phyloP scores from a whole-genome alignment of 2,113 vertebrate species.

The Danionella cerebrum region DNA sequence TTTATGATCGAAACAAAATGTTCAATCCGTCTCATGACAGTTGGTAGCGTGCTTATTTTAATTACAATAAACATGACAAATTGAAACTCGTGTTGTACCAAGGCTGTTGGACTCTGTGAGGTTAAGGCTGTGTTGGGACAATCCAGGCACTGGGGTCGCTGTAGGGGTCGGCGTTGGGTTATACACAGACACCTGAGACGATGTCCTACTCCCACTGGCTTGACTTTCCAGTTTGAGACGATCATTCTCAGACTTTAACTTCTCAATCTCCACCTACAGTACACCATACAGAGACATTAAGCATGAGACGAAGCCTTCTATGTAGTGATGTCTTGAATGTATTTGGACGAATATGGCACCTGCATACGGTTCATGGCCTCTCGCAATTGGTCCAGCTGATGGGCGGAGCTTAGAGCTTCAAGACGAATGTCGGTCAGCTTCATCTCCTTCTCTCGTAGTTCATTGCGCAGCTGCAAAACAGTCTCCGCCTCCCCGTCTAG shows the following conservation, averaged over 20 bases:
- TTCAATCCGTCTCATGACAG: not conserved
- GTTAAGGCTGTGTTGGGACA: slow-evolving; percentile 86
- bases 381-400: slow-evolving; percentile 93
- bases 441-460: slow-evolving; percentile 97
- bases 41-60: no score
- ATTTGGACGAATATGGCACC: slow-evolving; percentile 68
- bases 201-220: slow-evolving; percentile 73
- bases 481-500: slow-evolving; percentile 88
- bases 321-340: no score
- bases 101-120: slow-evolving; percentile 91
- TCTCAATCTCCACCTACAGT: slow-evolving; percentile 86
- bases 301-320: no score
- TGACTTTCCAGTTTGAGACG: slow-evolving; percentile 86
- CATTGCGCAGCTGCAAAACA: slow-evolving; percentile 89
- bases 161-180: slow-evolving; percentile 65
- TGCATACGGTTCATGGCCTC: slow-evolving; percentile 99
- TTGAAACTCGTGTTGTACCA: no score
- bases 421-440: slow-evolving; percentile 94
- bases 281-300: not conserved
- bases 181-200: slow-evolving; percentile 84
- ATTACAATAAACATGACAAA: no score
- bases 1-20: not conserved
- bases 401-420: slow-evolving; percentile 95
- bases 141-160: slow-evolving; percentile 64
- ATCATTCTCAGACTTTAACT: slow-evolving; percentile 90